Evolutionary conservation across 2,888 invertebrate species (phyloP).

Genomic region (Napeogenes inachia): DNA sequence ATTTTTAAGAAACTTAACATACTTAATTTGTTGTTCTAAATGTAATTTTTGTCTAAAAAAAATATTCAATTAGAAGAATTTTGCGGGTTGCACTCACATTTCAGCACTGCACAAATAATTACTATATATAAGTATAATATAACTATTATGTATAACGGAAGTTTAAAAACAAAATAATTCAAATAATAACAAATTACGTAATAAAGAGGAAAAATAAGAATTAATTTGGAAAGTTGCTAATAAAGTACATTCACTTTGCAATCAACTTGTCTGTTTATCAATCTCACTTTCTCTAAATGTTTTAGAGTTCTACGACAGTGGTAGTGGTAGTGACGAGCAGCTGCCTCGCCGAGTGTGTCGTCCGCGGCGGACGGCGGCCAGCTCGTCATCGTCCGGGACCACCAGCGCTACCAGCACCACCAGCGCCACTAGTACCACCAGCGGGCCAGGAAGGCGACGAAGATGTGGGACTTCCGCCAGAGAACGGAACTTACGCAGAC

Average conservation of each 20-base stretch:
- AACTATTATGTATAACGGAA: too few relatives aligned
- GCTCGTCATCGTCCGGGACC: constrained; percentile 49
- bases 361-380: constrained; percentile 50
- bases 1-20: too few relatives aligned
- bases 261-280: constrained; percentile 21
- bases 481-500: constrained; percentile 89
- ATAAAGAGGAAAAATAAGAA: too few relatives aligned
- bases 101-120: too few relatives aligned
- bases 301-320: constrained; percentile 66
- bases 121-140: too few relatives aligned
- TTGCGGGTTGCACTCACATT: too few relatives aligned
- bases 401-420: constrained; percentile 41
- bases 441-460: constrained; percentile 76
- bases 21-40: too few relatives aligned
- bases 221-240: too few relatives aligned
- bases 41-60: too few relatives aligned
- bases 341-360: constrained; percentile 48
- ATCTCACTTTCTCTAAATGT: background rate
- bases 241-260: background rate
- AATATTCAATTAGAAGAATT: too few relatives aligned
- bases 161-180: too few relatives aligned
- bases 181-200: too few relatives aligned
- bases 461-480: constrained; percentile 88
- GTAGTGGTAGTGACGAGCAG: constrained; percentile 62
- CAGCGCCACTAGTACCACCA: constrained; percentile 46